Evolutionary conservation across 1,140 invertebrate genomes (phyloP), one percentile per base, ranked within the genome.

Genomic region (Heliconius nattereri): DNA sequence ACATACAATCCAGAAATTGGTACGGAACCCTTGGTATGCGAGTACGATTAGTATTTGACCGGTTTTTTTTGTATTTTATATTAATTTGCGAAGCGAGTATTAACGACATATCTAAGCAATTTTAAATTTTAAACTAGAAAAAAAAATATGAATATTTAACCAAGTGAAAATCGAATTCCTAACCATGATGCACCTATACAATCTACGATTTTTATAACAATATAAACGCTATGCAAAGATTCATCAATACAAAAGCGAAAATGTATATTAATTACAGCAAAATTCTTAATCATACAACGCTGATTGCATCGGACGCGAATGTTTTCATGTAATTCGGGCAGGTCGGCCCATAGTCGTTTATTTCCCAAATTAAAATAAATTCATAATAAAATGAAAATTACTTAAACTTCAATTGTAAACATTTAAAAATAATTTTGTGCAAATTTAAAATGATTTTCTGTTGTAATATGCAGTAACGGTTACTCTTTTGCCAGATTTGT

Each of bases 221-320:
- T 23, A 23, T 57, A 66, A 66, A 29, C 23, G 26, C 5, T 26
- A 16, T 66, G 6, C 26, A 66, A 66, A 66, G 11, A 66, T 29
- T 66, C 23, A 66, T 66, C 60, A 66, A 66, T 66, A 26, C 13
- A 11, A 66, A 66, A 66, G 7, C 11, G 60, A 66, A 66, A 66
- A 66, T 26, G 60, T 66, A 29, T 66, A 66, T 66, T 66, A 66
- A 66, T 66, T 66, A 29, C 60, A 66, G 60, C 11, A 26, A 26
- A 66, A 66, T 66, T 23, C 57, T 66, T 66, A 66, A 66, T 66
- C 57, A 66, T 26, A 66, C 57, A 66, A 66, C 57, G 23, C 57
- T 66, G 57, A 66, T 66, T 29, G 57, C 57, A 66, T 66, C 23
- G 57, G 11, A 66, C 57, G 57, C 57, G 23, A 26, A 60, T 60